Conservation (phyloP, 1,140 invertebrate species). For the Lasioglossum albipes region DNA sequence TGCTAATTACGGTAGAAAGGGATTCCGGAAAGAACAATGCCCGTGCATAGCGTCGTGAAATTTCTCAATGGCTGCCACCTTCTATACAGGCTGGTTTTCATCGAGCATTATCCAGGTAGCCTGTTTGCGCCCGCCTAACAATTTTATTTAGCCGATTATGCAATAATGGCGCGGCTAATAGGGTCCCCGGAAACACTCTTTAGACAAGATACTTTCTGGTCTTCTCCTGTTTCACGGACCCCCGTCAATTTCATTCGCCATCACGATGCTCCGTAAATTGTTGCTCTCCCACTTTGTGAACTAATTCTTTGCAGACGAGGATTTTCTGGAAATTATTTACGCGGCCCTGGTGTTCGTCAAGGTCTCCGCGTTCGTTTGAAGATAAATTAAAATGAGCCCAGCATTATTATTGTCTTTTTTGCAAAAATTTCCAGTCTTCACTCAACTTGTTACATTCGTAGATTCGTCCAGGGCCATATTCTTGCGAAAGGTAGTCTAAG, state of each 20-base stretch:
- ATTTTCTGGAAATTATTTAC: too few species aligned
- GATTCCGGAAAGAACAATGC: constrained; percentile 38
- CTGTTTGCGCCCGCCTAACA: not conserved
- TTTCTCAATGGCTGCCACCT: constrained; percentile 28
- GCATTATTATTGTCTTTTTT: too few species aligned
- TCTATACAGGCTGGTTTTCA: constrained; percentile 8
- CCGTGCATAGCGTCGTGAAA: constrained; percentile 12
- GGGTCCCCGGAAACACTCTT: not conserved
- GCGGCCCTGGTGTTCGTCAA: too few species aligned
- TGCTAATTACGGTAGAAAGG: constrained; percentile 44
- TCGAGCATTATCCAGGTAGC: constrained; percentile 3
- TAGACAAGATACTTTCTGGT: too few species aligned
- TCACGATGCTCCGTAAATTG: too few species aligned
- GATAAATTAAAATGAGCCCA: too few species aligned
- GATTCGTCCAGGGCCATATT: not conserved
- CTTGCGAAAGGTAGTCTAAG: not conserved
- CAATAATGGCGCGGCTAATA: not conserved
- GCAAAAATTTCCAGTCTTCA: too few species aligned
- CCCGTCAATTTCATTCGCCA: too few species aligned
- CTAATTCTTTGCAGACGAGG: too few species aligned
- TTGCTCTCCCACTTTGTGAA: too few species aligned
- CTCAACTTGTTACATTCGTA: not conserved
- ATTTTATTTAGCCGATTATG: constrained; percentile 3
- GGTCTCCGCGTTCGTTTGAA: too few species aligned
- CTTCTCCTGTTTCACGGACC: too few species aligned